Base-by-base conservation (phyloP, 1,140 invertebrate genomes). In the Papilio aristodemus region DNA sequence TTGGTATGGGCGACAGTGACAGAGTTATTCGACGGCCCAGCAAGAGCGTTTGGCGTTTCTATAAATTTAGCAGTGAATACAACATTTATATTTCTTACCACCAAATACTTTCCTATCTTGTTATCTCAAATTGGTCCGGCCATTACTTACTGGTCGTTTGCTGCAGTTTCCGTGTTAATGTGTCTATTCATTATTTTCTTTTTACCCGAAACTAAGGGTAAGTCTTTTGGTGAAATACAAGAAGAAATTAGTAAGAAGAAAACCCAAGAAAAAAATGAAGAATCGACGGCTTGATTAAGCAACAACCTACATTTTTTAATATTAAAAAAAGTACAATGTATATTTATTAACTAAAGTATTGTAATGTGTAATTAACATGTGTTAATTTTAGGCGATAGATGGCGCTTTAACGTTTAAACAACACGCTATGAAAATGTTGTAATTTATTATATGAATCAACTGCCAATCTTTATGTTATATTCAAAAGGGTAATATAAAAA, bases 161-260 rank as follows among this genome's bases (percentile, higher is more conserved):
- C 78, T 8, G 71, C 22, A 7, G 19, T 71, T 0, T 78, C 74
- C 36, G 63, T 46, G 0, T 22, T 77, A 0, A 69, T 74, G 0
- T 70, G 43, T 39, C 0, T 79, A 4, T 84, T 74, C 22, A 72
- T 76, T 1, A 17, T 71, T 5, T 76, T 78, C 27, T 74, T 19
- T 37, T 58, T 81, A 14, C 78, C 78, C 1, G 79, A 81, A 38
- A 81, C 79, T 0, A 81, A 79, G 41, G 79, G 77, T 3, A 79
- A 76, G 25, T 72, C 46, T 64, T 74, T 81, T 41, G 38, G 60
- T 8, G 79, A 81, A 46, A 77, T 80, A 25, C 76, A 75, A 57
- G 60, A 59, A 1, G 64, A 67, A 10, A 67, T 74, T 13, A 69
- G n/a, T 4, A 71, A 71, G 25, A 37, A 62, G 37, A 43, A 43